Conservation (phyloP, 2,888 invertebrate species). For the Hetaerina titia region DNA sequence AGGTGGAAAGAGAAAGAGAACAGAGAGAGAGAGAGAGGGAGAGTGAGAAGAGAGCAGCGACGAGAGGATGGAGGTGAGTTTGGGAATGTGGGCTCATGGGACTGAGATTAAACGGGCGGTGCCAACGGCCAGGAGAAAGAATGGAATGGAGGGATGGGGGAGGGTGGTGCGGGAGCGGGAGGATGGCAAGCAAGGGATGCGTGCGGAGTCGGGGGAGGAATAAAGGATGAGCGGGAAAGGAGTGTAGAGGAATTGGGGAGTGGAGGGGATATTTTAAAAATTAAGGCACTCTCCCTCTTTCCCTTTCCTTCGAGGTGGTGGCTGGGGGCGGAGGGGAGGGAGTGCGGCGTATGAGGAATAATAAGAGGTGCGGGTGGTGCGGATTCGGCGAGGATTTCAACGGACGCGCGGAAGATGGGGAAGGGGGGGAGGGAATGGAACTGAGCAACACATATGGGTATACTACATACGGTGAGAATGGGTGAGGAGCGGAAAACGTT, state of each 20-base stretch:
- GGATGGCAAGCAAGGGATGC: not conserved
- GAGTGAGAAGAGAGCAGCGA: not conserved
- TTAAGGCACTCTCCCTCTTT: slow-evolving; percentile 23
- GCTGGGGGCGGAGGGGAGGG: not conserved
- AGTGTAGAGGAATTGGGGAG: not conserved
- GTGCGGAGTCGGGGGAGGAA: not conserved
- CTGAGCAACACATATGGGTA: not conserved
- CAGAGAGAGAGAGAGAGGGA: not conserved
- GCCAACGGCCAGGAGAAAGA: not conserved
- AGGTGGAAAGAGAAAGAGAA: not conserved
- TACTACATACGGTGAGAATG: not conserved
- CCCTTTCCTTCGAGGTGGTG: not conserved
- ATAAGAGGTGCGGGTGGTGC: not conserved
- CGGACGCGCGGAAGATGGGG: not conserved
- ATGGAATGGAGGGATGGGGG: not conserved
- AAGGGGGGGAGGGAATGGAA: not conserved
- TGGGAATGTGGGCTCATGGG: not conserved
- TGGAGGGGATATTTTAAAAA: slow-evolving; percentile 43
- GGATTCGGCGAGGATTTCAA: not conserved
- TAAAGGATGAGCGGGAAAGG: not conserved
- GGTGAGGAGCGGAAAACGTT: not conserved
- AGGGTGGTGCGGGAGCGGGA: not conserved
- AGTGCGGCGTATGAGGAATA: not conserved
- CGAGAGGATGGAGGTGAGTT: not conserved
- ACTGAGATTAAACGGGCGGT: slow-evolving; percentile 23